Evolutionary conservation across 2,888 invertebrate species (phyloP), one percentile per base, ranked within the genome.

Genomic region (Podabrus alpinus): DNA sequence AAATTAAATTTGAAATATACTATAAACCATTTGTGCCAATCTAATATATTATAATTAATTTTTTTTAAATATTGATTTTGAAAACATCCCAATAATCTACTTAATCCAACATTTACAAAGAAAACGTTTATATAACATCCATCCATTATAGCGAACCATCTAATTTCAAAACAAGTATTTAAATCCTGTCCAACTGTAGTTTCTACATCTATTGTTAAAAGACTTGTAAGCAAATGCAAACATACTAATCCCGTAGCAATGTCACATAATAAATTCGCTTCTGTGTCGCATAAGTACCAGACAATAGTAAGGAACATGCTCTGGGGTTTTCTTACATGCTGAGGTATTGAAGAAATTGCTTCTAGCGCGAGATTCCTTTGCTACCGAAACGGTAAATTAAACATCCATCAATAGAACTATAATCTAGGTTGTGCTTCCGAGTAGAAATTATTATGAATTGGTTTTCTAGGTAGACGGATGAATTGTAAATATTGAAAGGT

Each of bases 381-480:
- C 77, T 77, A 79, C 79, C 79, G 78, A 74, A 78, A 82, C 83
- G 84, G 83, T 84, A 84, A 85, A 85, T 85, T 85, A 83, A 85
- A 85, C 84, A 83, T 82, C 83, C 81, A 84, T 83, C 84, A 84
- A 83, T 79, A 80, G 79, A 75, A 80, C 74, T 74, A 78, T 78
- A 82, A 82, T 82, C 81, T 80, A 79, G 80, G 80, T 73, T 78
- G 76, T 73, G 73, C 80, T 79, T 77, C 79, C 83, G 75, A 69
- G 77, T 80, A 80, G 81, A 81, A 81, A 76, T 80, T 80, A 82
- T 82, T 81, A 79, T 79, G 80, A 59, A 72, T 68, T 68, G 61
- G 15, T 64, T 11, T 15, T 15, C 61, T 69, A 69, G 69, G 72
- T 71, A 19, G 62, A 59, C 71, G 59, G 71, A 70, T 75, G 66